Percentiles rank a stretch among this genome's conserved stretches.
Evolutionary conservation across 2,797 vertebrate genomes (phyloP).

Genomic region (Crocidura indochinensis): DNA sequence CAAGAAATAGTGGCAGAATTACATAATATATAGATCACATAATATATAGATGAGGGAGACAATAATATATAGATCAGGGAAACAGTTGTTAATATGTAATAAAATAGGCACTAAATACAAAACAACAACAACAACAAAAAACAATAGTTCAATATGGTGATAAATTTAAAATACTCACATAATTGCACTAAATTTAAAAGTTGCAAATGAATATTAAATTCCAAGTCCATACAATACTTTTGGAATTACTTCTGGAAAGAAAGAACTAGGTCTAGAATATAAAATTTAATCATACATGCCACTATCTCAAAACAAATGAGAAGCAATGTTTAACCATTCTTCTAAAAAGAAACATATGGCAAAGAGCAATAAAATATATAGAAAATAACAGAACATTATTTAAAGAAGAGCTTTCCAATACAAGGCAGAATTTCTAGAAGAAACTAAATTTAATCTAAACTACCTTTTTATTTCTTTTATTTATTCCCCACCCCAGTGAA

Average conservation of each 20-base stretch:
- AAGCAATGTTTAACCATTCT: background rate
- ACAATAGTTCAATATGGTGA: too few species aligned
- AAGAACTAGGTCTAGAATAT: background rate
- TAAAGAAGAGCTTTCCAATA: background rate
- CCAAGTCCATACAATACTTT: background rate
- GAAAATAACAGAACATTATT: background rate
- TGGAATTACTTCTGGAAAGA: background rate
- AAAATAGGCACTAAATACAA: too few species aligned
- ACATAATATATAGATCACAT: too few species aligned
- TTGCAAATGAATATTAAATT: background rate
- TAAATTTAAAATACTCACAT: background rate
- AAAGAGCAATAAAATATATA: background rate
- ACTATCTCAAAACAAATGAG: background rate
- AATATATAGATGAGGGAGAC: too few species aligned
- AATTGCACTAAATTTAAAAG: background rate
- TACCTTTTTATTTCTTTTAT: background rate
- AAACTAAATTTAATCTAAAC: background rate
- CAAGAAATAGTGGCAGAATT: background rate
- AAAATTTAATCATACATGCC: constrained; percentile 3
- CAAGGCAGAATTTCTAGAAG: background rate
- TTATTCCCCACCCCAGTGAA: background rate
- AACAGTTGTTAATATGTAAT: background rate
- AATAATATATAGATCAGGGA: background rate
- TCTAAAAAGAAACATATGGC: background rate
- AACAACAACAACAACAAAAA: too few species aligned